Conservation (phyloP, 2,113 vertebrate species). For the Suncus etruscus region DNA sequence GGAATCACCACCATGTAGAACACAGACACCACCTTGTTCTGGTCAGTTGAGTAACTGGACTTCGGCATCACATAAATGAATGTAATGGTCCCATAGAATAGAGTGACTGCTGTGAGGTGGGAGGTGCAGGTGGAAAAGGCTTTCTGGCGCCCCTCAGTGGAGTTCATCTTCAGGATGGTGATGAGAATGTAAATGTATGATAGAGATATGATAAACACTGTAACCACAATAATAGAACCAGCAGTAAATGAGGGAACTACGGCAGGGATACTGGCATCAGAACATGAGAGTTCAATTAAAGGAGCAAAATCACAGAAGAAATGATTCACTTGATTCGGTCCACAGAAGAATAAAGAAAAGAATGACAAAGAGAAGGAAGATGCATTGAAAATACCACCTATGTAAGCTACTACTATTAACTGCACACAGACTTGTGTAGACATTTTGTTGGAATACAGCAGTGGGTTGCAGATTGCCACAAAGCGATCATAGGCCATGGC, state of each 20-base stretch:
- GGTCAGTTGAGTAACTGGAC: slow-evolving; percentile 58
- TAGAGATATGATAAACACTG: background rate
- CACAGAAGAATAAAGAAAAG: slow-evolving; percentile 62
- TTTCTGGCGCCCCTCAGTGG: background rate
- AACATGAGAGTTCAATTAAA: slow-evolving; percentile 63
- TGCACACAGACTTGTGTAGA: slow-evolving; percentile 38
- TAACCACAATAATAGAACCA: background rate
- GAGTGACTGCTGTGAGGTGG: slow-evolving; percentile 48
- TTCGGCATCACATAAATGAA: slow-evolving; percentile 64
- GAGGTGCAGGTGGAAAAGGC: slow-evolving; percentile 38
- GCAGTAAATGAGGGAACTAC: background rate
- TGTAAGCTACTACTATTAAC: background rate
- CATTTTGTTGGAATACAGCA: slow-evolving; percentile 63
- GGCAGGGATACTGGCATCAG: slow-evolving; percentile 53
- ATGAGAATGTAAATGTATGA: slow-evolving; percentile 14
- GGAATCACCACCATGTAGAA: slow-evolving; percentile 63
- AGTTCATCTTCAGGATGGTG: slow-evolving; percentile 11
- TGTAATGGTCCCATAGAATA: slow-evolving; percentile 62
- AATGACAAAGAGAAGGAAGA: background rate
- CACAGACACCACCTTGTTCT: slow-evolving; percentile 70
- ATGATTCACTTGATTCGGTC: background rate
- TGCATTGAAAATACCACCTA: slow-evolving; percentile 13
- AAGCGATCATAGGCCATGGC: slow-evolving; percentile 61
- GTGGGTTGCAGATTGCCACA: slow-evolving; percentile 45
- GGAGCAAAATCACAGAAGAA: slow-evolving; percentile 66